Percentiles rank a stretch among this genome's conserved stretches.
Conservation (phyloP, 2,888 invertebrate species). For the Pseudeuparius sepicola region DNA sequence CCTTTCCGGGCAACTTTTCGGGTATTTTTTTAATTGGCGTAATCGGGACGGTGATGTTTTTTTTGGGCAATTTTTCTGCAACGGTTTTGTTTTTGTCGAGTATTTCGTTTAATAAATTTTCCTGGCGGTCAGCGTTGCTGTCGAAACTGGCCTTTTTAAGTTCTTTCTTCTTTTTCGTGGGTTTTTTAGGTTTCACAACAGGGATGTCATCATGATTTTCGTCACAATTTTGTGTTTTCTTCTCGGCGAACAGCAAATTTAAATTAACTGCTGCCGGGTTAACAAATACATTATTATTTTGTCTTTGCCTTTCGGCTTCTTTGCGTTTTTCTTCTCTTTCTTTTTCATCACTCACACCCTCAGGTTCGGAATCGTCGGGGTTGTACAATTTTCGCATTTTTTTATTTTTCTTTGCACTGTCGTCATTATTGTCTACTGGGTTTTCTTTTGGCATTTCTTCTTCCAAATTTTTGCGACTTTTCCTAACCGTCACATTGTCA, state of each 20-base stretch:
- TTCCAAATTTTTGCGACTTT: no score
- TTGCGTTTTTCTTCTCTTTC: constrained; percentile 21
- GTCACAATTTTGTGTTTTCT: no score
- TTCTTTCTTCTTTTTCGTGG: constrained; percentile 12
- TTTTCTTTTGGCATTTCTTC: no score
- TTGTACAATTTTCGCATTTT: constrained; percentile 24
- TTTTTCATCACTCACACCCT: constrained; percentile 20
- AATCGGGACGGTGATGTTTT: background rate
- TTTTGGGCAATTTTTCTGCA: no score
- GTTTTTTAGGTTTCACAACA: constrained; percentile 14
- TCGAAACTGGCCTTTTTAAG: constrained; percentile 11
- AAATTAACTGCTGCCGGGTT: no score
- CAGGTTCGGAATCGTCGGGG: constrained; percentile 21
- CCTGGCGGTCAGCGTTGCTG: constrained; percentile 24
- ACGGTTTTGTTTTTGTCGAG: constrained; percentile 15
- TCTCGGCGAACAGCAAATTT: no score
- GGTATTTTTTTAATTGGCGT: background rate
- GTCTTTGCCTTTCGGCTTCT: constrained; percentile 15
- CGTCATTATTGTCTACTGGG: no score
- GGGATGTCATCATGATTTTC: no score
- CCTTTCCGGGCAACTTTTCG: no score
- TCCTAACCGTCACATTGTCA: no score
- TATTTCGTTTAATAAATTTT: constrained; percentile 23
- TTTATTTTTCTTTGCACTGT: constrained; percentile 11
- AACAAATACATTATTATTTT: no score